Evolutionary conservation across 2,113 vertebrate species (phyloP), one percentile per base, ranked within the genome.

Genomic region (Odobenus rosmarus): DNA sequence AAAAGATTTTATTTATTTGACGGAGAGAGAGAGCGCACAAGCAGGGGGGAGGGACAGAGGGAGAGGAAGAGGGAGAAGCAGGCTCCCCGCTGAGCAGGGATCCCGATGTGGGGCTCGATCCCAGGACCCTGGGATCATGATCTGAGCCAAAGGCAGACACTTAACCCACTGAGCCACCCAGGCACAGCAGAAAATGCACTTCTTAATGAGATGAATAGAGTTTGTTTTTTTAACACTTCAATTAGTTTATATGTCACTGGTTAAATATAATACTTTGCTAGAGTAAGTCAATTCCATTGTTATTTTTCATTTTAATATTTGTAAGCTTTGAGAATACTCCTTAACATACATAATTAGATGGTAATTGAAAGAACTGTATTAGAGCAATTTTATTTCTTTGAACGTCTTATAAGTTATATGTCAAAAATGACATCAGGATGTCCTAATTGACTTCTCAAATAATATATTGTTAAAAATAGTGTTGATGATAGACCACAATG

Each of bases 221-320:
- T 36, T 42, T 49, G 24, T 74, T 39, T 42, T 67, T 76, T 89
- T 46, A 4, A 59, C 3, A 49, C 13, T 28, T n/a, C 28, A 49
- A n/a, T 9, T 89, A 53, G 13, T 80, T 95, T 89, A 11, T n/a
- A 49, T 51, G 14, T 57, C 36, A n/a, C 16, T 64, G 24, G 82
- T 42, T 71, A 84, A 92, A 72, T 7, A 51, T 57, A 81, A 85
- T 79, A 64, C 8, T 24, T 12, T 61, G 7, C 23, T 74, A 67
- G 80, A 81, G 28, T 69, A 21, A 93, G 53, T 84, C n/a, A n/a
- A 23, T 67, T 21, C 0, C 42, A 55, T 51, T 46, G 9, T 26
- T 88, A 36, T 69, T 83, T 72, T 96, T 90, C 36, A 74, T 89
- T 89, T 90, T 90, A 93, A 57, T 93, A 51, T 49, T 67, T 57